Evolutionary conservation across 2,113 vertebrate species (phyloP).

Genomic region (Ammospiza nelsoni): DNA sequence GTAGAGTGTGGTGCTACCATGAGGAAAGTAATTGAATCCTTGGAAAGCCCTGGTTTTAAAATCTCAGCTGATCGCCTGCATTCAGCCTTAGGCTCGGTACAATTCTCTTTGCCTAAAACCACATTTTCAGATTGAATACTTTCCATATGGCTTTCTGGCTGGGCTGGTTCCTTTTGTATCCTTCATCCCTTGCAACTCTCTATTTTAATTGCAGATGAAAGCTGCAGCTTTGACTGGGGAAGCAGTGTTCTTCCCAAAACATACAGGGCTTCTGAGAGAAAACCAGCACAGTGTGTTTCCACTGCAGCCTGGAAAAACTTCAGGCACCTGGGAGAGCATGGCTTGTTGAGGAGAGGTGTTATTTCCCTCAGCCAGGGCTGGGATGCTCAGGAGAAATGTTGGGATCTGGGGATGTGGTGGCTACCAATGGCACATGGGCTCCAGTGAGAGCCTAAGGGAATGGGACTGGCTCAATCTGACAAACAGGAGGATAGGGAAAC

Average conservation of each 20-base stretch:
- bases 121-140: conserved; percentile 14
- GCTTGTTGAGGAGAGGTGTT: neutral
- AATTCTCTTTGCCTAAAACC: conserved; percentile 6
- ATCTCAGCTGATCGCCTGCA: neutral
- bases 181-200: neutral
- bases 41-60: neutral
- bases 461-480: neutral
- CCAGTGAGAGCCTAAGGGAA: neutral
- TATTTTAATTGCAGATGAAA: conserved; percentile 16
- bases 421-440: rapidly evolving
- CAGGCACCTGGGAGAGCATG: rapidly evolving
- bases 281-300: neutral
- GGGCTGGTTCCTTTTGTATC: neutral
- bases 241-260: neutral
- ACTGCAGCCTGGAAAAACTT: rapidly evolving
- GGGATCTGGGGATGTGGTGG: neutral
- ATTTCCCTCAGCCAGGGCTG: neutral
- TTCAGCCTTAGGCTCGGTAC: neutral
- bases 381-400: neutral
- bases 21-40: neutral
- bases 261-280: neutral
- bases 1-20: neutral
- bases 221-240: neutral
- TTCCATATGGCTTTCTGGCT: neutral
- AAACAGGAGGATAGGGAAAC: neutral